Percentiles rank a stretch among this genome's conserved stretches.
Evolutionary conservation across 2,797 vertebrate genomes (phyloP).

Genomic region (Ataeniobius toweri): DNA sequence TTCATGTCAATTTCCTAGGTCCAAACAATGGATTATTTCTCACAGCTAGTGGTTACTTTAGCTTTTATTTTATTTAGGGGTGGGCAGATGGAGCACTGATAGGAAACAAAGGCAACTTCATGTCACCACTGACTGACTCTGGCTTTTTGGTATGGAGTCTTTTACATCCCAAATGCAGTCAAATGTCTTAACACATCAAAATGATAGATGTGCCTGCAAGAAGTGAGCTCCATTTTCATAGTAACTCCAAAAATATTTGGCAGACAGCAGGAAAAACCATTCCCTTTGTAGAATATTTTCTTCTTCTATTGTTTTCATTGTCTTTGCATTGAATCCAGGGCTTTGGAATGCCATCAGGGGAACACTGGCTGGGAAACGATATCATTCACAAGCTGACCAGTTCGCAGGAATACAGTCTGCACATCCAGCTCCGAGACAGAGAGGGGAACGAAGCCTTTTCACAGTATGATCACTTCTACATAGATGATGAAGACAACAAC

Average conservation of each 20-base stretch:
- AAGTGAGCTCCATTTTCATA: constrained; percentile 49
- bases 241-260: constrained; percentile 53
- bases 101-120: constrained; percentile 41
- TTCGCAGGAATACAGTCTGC: constrained; percentile 79
- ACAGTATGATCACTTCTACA: constrained; percentile 81
- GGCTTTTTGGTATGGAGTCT: constrained; percentile 46
- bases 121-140: constrained; percentile 30
- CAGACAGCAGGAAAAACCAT: constrained; percentile 39
- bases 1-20: constrained; percentile 9
- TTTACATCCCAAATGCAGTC: constrained; percentile 40
- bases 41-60: constrained; percentile 6
- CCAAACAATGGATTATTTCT: constrained; percentile 15
- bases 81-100: constrained; percentile 25
- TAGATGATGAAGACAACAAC: constrained; percentile 80
- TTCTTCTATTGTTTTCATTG: constrained; percentile 41
- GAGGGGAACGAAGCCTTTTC: constrained; percentile 84
- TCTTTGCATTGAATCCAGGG: constrained; percentile 76
- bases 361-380: constrained; percentile 88
- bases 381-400: constrained; percentile 83
- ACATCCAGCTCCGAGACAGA: constrained; percentile 80
- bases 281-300: constrained; percentile 35
- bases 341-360: constrained; percentile 83
- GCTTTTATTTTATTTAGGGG: constrained; percentile 3
- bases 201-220: constrained; percentile 59
- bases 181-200: constrained; percentile 42